Evolutionary conservation across 2,113 vertebrate species (phyloP), one percentile per base, ranked within the genome.

Genomic region (Dipodomys stephensi): DNA sequence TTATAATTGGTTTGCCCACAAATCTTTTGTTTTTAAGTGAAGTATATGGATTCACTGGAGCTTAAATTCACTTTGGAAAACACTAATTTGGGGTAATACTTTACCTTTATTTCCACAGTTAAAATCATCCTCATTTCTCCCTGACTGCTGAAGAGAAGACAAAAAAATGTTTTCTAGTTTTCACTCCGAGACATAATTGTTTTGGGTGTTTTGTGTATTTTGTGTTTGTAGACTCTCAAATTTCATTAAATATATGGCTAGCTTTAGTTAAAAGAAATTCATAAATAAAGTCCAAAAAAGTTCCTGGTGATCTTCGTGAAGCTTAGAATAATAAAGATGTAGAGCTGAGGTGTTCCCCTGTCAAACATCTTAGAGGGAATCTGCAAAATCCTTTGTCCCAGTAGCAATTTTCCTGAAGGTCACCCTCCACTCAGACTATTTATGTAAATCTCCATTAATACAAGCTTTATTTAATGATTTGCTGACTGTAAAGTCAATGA

Each of bases 331-430:
- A 90, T 86, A 49, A 95, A 92, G 71, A 68, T 3, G 7, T 49
- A 11, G 71, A 79, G 57, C 25, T 35, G 69, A 69, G 22, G 32
- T 57, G 62, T 62, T 86, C 44, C 80, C 84, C 76, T 82, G 76
- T 95, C 89, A 87, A 57, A 82, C 2, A 49, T 64, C 71, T 84
- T 87, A 78, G 16, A 87, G 88, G 25, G 88, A 77, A 73, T 65
- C 91, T 13, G 46, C 77, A 94, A 86, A 95, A 53, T 32, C 23
- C 77, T 94, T 96, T 91, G 83, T 84, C 46, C 86, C 93, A 87
- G 80, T 9, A 89, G 77, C 25, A 83, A 60, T 91, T 96, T 97
- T 96, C 82, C 78, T 95, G 92, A 96, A 96, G 96, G 93, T 95
- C 78, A 94, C 60, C 69, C 68, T 83, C 81, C 57, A 92, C 88